Evolutionary conservation across 2,797 vertebrate genomes (phyloP).

Genomic region (Paguma larvata): DNA sequence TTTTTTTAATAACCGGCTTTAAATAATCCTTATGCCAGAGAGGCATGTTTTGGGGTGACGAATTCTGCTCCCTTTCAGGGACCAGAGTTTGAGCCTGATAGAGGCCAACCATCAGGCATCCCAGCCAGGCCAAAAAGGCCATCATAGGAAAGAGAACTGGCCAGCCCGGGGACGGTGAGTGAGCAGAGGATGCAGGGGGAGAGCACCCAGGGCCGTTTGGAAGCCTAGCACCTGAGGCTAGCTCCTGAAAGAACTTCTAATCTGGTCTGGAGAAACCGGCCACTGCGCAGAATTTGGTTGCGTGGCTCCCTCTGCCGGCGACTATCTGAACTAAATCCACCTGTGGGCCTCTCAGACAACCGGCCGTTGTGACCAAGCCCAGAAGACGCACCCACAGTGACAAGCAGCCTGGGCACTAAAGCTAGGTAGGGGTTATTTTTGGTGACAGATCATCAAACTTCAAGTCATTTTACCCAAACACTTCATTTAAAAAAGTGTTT

Average conservation of each 20-base stretch:
- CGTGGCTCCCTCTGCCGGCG: not conserved
- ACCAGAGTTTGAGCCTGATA: not conserved
- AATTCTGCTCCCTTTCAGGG: not conserved
- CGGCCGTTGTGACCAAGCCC: accelerated
- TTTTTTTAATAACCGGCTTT: not conserved
- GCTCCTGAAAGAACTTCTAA: too few relatives aligned
- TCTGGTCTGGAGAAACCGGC: accelerated
- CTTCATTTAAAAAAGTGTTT: not conserved
- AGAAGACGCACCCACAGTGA: accelerated
- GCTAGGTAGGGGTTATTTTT: not conserved
- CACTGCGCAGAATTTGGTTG: not conserved
- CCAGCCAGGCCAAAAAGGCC: not conserved
- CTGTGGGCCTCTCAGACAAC: not conserved
- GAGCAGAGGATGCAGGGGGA: not conserved
- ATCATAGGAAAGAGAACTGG: not conserved
- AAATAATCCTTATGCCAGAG: not conserved
- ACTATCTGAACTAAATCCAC: not conserved
- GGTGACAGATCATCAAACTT: not conserved
- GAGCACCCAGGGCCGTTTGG: accelerated
- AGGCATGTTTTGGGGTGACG: not conserved
- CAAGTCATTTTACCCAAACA: not conserved
- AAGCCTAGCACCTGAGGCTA: accelerated
- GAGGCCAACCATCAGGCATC: not conserved
- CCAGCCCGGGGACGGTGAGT: accelerated
- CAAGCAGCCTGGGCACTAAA: not conserved